These are phyloP conservation scores for Florisuga fusca DNA, from an alignment of 2,797 vertebrate genomes.

Conservation along the genomic window DNA sequence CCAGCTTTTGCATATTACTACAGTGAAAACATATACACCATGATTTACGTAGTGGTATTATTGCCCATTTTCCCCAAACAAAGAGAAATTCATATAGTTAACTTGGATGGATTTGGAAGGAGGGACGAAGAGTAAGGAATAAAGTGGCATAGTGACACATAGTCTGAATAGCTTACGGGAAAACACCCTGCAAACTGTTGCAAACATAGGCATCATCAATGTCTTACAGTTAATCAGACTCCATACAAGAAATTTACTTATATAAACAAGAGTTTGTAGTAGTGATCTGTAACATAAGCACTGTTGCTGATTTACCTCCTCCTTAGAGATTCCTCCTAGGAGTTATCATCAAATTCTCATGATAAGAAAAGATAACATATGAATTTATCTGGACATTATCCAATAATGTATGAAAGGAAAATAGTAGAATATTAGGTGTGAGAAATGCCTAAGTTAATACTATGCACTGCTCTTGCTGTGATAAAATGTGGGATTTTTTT, in stretches of 20 bases:
- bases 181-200: neutral
- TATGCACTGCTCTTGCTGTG: neutral
- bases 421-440: conserved; percentile 13
- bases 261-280: neutral
- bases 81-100: conserved; percentile 11
- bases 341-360: conserved; percentile 36
- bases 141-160: neutral
- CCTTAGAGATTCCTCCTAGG: conserved; percentile 40
- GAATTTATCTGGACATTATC: conserved; percentile 45
- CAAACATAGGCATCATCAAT: neutral
- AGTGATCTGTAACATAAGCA: neutral
- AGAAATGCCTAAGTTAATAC: conserved; percentile 28
- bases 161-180: conserved; percentile 1
- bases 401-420: conserved; percentile 6
- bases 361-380: conserved; percentile 44
- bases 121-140: neutral
- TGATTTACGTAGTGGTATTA: neutral
- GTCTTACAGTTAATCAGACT: conserved; percentile 27
- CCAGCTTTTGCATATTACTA: neutral
- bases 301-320: conserved; percentile 1
- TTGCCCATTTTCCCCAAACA: conserved; percentile 5
- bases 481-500: neutral
- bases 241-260: neutral
- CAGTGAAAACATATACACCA: neutral
- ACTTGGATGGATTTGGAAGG: neutral